Evolutionary conservation across 2,888 invertebrate genomes (phyloP).

Genomic region (Phalangium opilio): DNA sequence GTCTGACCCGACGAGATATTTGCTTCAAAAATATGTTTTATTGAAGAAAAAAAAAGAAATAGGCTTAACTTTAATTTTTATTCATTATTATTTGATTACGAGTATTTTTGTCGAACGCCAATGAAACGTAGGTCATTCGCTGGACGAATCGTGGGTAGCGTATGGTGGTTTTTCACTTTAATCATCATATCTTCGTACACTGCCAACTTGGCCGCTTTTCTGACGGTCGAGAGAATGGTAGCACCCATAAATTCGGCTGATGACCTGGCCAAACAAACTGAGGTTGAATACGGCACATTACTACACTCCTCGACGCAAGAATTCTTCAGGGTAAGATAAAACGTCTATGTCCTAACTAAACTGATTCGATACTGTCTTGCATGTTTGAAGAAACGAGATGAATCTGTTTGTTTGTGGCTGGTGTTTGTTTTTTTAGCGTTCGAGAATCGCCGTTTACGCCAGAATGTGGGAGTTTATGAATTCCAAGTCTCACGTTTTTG

Average conservation of each 20-base stretch:
- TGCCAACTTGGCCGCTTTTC: constrained; percentile 92
- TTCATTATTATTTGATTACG: no score
- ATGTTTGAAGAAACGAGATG: no score
- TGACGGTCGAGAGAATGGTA: constrained; percentile 90
- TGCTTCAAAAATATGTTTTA: no score
- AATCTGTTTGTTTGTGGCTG: no score
- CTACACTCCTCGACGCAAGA: constrained; percentile 59
- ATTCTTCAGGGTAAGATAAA: constrained; percentile 55
- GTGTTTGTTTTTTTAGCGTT: constrained; percentile 30
- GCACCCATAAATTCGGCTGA: constrained; percentile 87
- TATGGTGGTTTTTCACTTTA: constrained; percentile 99
- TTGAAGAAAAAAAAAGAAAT: no score
- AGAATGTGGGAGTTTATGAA: constrained; percentile 39
- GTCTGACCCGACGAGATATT: no score
- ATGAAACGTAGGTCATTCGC: constrained; percentile 72
- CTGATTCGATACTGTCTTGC: no score
- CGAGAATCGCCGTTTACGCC: constrained; percentile 35
- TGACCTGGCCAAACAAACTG: constrained; percentile 75
- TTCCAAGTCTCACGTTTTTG: constrained; percentile 34
- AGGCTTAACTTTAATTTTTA: no score
- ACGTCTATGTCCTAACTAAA: no score
- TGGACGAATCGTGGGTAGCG: constrained; percentile 88
- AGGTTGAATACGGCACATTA: constrained; percentile 79
- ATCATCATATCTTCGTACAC: constrained; percentile 97
- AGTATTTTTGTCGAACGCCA: no score